Evolutionary conservation across 2,888 invertebrate genomes (phyloP).

Genomic region (Drosophila crucigera): DNA sequence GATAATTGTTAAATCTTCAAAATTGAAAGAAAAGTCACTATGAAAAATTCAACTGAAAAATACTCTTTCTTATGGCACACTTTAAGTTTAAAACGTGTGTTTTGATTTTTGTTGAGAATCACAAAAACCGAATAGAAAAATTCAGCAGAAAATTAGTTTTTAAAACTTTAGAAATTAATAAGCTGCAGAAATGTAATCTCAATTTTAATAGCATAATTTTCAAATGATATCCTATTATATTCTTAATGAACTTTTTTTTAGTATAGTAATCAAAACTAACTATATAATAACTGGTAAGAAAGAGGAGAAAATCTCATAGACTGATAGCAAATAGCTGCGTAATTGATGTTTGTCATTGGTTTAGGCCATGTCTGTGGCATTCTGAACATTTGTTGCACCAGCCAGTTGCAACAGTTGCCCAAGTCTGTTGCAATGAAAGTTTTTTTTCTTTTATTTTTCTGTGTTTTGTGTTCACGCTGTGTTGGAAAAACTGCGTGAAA

Average conservation of each 20-base stretch:
- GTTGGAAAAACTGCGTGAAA: constrained; percentile 77
- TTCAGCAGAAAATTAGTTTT: neutral
- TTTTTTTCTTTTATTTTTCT: constrained; percentile 31
- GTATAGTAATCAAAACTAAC: constrained; percentile 2
- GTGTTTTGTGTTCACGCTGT: constrained; percentile 50
- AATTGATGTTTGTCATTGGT: constrained; percentile 43
- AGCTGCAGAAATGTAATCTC: neutral
- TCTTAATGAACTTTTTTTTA: neutral
- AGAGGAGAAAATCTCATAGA: constrained; percentile 28
- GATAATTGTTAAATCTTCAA: neutral
- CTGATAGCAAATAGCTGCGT: constrained; percentile 48
- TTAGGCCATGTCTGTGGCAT: constrained; percentile 45
- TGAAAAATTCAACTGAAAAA: neutral
- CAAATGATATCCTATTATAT: neutral
- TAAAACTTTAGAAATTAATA: neutral
- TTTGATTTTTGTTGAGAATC: neutral
- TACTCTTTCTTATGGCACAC: neutral
- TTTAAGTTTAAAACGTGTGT: neutral
- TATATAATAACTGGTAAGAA: constrained; percentile 10
- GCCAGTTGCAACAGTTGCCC: constrained; percentile 24
- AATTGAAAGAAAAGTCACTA: neutral
- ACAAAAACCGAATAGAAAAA: neutral
- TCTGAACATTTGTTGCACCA: constrained; percentile 41
- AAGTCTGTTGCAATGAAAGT: constrained; percentile 66
- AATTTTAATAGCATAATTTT: neutral